Base-by-base conservation (phyloP, 2,797 vertebrate species). In the Pseudochirops corinnae region DNA sequence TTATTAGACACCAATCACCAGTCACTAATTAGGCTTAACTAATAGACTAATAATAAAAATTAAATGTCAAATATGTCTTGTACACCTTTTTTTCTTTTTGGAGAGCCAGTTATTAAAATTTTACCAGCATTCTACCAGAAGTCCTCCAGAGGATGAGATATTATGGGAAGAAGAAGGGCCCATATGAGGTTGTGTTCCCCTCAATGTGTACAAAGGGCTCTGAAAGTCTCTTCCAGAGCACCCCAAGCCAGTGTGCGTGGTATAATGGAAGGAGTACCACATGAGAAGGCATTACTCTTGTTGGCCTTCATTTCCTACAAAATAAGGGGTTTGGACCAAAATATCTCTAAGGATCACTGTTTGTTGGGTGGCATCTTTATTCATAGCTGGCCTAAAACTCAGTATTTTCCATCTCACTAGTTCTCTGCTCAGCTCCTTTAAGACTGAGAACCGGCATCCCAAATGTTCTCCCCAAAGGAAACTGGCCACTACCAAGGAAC, bases 191-290 rank as follows among this genome's bases (percentile, higher is more conserved):
- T 28, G 31, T 50, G 7, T 87, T 87, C 39, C 39, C 39, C 39
- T 46, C 74, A 46, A 24, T 87, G 9, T 18, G 31, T 50, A 39
- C 12, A 31, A 0, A 28, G 10, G 26, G 16, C 12, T 62, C 92
- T 24, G 10, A 29, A 26, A 93, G 93, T 31, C 55, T 31, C 58
- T 94, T 87, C 74, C 55, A 39, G 87, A 95, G 92, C 57, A 18
- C 6, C 21, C 50, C 26, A 1, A 74, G 13, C 24, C 21, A 50
- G 6, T 39, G 1, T 87, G 21, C 56, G 6, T 33, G 21, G 6
- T 24, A 6, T 5, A 12, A 26, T 11, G 29, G 21, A 87, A 87
- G 39, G 39, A 87, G 74, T 12, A 87, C 39, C 74, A 87, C 39
- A 50, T 12, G 26, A 28, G 74, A 87, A 46, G 7, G 24, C 39